Evolutionary conservation across 2,888 invertebrate species (phyloP), one percentile per base, ranked within the genome.

Genomic region (Mystacides longicornis): DNA sequence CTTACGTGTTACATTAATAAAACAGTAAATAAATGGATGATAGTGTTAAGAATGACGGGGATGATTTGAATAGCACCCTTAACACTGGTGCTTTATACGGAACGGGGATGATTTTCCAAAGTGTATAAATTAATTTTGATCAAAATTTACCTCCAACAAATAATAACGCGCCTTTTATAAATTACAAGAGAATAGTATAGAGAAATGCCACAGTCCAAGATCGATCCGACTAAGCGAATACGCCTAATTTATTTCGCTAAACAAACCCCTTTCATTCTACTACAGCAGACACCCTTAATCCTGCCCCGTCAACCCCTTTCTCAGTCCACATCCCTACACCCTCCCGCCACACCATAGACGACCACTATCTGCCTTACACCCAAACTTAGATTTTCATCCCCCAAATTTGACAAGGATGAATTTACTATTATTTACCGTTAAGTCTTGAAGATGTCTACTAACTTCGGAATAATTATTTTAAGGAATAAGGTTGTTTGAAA

Each of bases 261-360:
- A 56, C 56, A 56, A 56, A 56, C 56, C 52, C 49, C 43, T 46
- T 37, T 48, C 54, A n/a, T 14, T 48, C 16, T 18, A 23, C 11
- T 23, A 16, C 23, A 23, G 49, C 16, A 45, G 45, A 21, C 45
- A 21, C 45, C 45, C 45, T 45, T 48, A 11, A 23, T 55, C 50
- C 37, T 49, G 11, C 9, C 19, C 20, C 45, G 20, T 48, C 14
- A n/a, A 14, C 23, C 49, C 49, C 27, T 49, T 42, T 37, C 43
- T 42, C 23, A 53, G 54, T n/a, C 57, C 23, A 19, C 45, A 19
- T 3, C 45, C 45, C 63, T 52, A 54, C 62, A 64, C 64, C 67
- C 65, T 60, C 65, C 67, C 31, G 42, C 49, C 52, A 37, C 23
- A 55, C 53, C 19, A 52, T 53, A 49, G 53, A 49, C 43, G 48